Evolutionary conservation across 2,797 vertebrate genomes (phyloP).

Genomic region (Sebastes matsubarae): DNA sequence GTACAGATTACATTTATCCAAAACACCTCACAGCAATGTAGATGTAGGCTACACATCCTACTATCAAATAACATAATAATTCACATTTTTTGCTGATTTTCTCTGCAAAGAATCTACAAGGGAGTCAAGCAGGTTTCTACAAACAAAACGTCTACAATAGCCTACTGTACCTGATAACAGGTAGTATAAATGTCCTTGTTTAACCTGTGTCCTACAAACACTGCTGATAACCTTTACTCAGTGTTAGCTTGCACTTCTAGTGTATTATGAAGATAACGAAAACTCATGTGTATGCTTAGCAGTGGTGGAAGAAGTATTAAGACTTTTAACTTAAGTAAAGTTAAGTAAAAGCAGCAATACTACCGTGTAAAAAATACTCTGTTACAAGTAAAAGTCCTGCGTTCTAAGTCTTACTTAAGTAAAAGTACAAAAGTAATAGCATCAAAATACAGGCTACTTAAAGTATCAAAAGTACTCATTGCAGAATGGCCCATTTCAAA

Average conservation of each 20-base stretch:
- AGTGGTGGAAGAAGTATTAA: no score
- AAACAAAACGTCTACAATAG: background rate
- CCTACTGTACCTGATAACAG: background rate
- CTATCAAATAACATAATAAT: background rate
- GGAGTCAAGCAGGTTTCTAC: background rate
- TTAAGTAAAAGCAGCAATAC: no score
- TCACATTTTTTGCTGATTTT: background rate
- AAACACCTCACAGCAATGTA: background rate
- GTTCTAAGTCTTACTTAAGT: no score
- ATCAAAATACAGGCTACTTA: no score
- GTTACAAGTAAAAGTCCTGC: no score
- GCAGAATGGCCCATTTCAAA: no score
- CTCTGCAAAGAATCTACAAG: background rate
- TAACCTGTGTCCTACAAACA: background rate
- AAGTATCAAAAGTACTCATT: no score
- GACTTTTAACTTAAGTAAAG: no score
- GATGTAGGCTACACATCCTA: background rate
- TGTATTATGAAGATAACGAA: background rate
- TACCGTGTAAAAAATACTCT: no score
- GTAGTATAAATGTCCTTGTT: background rate
- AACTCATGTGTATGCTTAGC: background rate
- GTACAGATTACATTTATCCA: background rate
- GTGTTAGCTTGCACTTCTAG: background rate
- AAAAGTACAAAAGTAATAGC: no score
- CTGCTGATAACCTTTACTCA: background rate